These are phyloP conservation scores for Erinaceus europaeus DNA, from an alignment of 2,113 vertebrate genomes.

Conservation along the genomic window DNA sequence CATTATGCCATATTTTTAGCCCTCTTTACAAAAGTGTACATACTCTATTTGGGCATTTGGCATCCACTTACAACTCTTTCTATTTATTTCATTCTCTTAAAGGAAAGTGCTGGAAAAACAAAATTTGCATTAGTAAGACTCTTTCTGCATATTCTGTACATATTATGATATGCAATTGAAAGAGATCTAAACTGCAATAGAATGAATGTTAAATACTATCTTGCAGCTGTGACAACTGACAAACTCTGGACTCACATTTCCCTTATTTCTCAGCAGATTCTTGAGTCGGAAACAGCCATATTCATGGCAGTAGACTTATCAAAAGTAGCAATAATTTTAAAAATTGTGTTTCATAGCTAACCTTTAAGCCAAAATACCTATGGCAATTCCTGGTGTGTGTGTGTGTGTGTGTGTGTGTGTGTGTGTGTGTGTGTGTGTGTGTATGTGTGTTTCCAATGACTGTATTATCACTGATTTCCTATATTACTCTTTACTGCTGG, in stretches of 20 bases:
- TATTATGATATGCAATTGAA: background rate
- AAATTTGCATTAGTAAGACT: background rate
- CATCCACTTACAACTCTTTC: too few relatives aligned
- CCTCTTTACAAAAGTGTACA: too few relatives aligned
- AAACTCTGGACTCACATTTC: background rate
- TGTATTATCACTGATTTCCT: background rate
- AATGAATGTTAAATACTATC: background rate
- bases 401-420: too few relatives aligned
- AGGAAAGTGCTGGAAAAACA: background rate
- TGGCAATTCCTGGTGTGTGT: background rate
- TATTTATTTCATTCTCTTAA: background rate
- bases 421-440: too few relatives aligned
- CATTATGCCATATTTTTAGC: too few relatives aligned
- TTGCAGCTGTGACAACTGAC: background rate
- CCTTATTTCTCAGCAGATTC: background rate
- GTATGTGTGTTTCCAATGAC: too few relatives aligned
- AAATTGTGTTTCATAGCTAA: constrained; percentile 15
- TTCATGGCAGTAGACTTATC: background rate
- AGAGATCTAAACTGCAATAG: background rate
- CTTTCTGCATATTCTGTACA: background rate
- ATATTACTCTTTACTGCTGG: background rate
- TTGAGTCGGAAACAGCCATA: background rate
- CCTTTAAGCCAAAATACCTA: background rate
- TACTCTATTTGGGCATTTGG: too few relatives aligned
- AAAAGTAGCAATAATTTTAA: background rate